These are phyloP conservation scores for Leucopsar rothschildi DNA, from an alignment of 2,113 vertebrate genomes.

Conservation along the genomic window DNA sequence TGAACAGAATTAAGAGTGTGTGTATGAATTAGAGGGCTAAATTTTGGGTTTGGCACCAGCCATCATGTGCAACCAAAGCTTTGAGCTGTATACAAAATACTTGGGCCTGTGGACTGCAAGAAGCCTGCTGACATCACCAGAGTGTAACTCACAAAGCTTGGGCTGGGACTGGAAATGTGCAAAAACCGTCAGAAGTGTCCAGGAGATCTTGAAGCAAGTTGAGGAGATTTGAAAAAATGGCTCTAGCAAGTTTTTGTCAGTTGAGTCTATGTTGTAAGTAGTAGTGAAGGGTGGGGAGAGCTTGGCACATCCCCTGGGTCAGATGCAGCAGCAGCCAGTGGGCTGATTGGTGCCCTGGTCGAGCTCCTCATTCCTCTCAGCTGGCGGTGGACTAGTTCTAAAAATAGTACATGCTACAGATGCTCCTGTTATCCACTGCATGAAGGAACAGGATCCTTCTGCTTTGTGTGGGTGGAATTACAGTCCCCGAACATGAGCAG, in stretches of 20 bases:
- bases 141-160: background rate
- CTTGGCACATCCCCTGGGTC: background rate
- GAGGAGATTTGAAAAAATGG: background rate
- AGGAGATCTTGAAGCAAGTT: background rate
- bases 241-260: background rate
- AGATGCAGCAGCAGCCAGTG: background rate
- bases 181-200: rapidly evolving
- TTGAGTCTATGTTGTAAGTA: background rate
- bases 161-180: background rate
- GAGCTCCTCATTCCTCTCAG: background rate
- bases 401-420: conserved; percentile 14
- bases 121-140: background rate
- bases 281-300: background rate
- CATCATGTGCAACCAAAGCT: background rate
- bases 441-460: background rate
- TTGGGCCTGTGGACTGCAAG: rapidly evolving
- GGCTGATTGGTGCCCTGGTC: background rate
- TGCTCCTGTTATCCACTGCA: conserved; percentile 12
- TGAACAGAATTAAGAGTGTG: background rate
- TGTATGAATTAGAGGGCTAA: background rate
- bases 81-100: background rate
- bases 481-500: background rate
- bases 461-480: background rate
- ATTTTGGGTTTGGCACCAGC: background rate
- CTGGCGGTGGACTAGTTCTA: background rate